Conservation (phyloP, 2,113 vertebrate species). For the Psettodes erumei region DNA sequence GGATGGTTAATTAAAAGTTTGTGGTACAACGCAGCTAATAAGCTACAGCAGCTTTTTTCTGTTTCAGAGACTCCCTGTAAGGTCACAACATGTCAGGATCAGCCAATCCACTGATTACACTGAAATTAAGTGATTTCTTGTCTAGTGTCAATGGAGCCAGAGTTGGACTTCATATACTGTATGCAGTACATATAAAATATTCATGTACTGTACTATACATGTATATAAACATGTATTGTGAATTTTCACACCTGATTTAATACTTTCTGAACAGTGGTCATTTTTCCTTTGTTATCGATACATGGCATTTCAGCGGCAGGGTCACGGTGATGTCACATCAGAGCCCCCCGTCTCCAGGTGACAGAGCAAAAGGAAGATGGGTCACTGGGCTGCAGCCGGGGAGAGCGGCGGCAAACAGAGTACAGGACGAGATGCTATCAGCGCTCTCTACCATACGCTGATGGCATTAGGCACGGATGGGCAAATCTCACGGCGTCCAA, state of each 20-base stretch:
- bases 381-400: conserved; percentile 62
- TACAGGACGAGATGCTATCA: conserved; percentile 70
- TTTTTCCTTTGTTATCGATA: conserved; percentile 13
- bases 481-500: conserved; percentile 42
- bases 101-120: too few species aligned
- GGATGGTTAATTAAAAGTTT: not conserved
- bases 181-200: not conserved
- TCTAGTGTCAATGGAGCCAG: not conserved
- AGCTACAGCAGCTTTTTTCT: too few species aligned
- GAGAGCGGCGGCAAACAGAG: conserved; percentile 62
- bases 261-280: conserved; percentile 6
- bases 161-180: not conserved
- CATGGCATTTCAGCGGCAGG: conserved; percentile 6
- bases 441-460: conserved; percentile 65
- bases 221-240: too few species aligned
- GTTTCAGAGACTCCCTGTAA: too few species aligned
- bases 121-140: not conserved
- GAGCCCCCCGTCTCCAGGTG: conserved; percentile 54
- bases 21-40: not conserved
- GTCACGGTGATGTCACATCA: conserved; percentile 48
- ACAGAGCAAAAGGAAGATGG: conserved; percentile 63
- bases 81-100: too few species aligned
- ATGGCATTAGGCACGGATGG: conserved; percentile 73
- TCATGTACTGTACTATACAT: not conserved
- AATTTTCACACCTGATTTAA: conserved; percentile 10